Evolutionary conservation across 2,797 vertebrate genomes (phyloP).

Genomic region (Craterocephalus amniculus): DNA sequence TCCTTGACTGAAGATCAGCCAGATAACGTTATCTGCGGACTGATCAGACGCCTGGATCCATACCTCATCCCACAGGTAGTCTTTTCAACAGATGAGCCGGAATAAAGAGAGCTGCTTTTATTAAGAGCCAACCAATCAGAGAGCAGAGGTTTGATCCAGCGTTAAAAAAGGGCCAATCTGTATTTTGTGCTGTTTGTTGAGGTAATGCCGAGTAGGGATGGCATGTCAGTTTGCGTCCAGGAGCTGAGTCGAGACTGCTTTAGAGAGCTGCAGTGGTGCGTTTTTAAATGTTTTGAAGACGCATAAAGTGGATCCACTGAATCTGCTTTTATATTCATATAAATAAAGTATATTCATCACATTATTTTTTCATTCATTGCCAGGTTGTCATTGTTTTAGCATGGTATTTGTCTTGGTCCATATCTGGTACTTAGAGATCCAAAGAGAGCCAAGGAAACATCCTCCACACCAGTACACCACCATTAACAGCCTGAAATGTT

Average conservation of each 20-base stretch:
- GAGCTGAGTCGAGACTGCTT: conserved; percentile 15
- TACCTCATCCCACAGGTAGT: conserved; percentile 84
- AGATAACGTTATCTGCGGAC: conserved; percentile 81
- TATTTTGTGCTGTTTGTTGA: conserved; percentile 54
- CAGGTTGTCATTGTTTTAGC: too few relatives aligned
- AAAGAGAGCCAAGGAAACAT: too few relatives aligned
- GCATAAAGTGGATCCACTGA: background rate
- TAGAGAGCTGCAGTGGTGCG: background rate
- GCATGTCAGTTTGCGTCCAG: conserved; percentile 20
- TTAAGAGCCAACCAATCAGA: conserved; percentile 82
- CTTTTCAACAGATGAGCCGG: conserved; percentile 70
- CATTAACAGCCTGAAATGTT: too few relatives aligned
- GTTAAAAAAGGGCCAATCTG: conserved; percentile 42
- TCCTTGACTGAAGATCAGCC: conserved; percentile 85
- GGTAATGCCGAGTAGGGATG: conserved; percentile 44
- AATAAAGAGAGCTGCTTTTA: conserved; percentile 80
- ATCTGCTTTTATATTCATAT: too few relatives aligned
- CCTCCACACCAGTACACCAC: too few relatives aligned
- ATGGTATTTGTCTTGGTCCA: too few relatives aligned
- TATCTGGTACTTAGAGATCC: too few relatives aligned
- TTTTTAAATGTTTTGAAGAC: conserved; percentile 12
- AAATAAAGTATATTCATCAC: too few relatives aligned
- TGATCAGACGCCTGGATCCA: conserved; percentile 80
- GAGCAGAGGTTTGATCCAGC: conserved; percentile 40
- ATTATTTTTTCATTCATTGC: too few relatives aligned